Conservation (phyloP, 2,797 vertebrate genomes). For the Numenius phaeopus region DNA sequence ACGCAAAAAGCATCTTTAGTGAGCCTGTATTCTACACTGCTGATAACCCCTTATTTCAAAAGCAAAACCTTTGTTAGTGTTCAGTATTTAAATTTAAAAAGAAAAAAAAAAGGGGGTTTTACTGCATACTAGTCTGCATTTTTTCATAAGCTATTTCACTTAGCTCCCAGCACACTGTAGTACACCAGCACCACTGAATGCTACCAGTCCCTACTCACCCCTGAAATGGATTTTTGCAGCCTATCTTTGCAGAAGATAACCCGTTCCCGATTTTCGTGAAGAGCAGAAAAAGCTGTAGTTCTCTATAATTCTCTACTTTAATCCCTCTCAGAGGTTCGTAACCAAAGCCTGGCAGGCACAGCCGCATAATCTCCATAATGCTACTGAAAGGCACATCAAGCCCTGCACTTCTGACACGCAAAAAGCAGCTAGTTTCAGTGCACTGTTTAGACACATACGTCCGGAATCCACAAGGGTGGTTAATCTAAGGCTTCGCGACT, state of each 20-base stretch:
- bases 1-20: fast-evolving
- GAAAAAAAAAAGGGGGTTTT: fast-evolving
- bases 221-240: background rate
- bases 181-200: background rate
- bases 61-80: background rate
- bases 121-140: background rate
- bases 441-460: fast-evolving
- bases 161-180: fast-evolving
- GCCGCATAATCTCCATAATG: fast-evolving
- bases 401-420: fast-evolving
- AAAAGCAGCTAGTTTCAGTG: fast-evolving
- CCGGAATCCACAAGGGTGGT: fast-evolving
- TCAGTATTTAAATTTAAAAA: too few relatives aligned
- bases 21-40: too few relatives aligned
- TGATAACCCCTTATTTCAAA: background rate
- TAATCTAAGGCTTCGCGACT: fast-evolving
- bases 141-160: background rate
- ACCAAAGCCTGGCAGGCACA: background rate
- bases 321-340: too few relatives aligned
- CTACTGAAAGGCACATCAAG: fast-evolving
- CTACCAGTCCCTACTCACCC: too few relatives aligned
- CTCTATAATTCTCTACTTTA: too few relatives aligned
- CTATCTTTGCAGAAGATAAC: too few relatives aligned
- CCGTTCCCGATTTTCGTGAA: background rate
- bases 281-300: background rate